These are phyloP conservation scores for Tigriopus japonicus DNA, from an alignment of 1,140 invertebrate genomes.

Conservation along the genomic window DNA sequence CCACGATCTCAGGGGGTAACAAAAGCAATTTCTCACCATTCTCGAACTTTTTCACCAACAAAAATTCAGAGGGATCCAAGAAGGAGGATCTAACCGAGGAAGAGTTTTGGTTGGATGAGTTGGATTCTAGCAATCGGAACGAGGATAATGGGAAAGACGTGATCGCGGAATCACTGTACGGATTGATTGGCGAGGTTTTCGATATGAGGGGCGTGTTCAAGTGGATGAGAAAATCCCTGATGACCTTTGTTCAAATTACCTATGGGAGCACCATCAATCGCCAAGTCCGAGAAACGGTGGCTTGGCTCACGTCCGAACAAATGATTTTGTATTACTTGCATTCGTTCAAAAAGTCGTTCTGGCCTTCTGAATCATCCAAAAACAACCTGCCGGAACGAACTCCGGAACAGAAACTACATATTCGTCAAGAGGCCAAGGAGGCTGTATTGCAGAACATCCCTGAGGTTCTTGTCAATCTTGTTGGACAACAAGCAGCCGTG, in stretches of 20 bases:
- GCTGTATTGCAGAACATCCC: slow-evolving; percentile 50
- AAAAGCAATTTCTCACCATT: slow-evolving; percentile 55
- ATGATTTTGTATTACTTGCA: slow-evolving; percentile 75
- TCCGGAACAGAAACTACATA: background rate
- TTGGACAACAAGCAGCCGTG: slow-evolving; percentile 62
- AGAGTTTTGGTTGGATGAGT: background rate
- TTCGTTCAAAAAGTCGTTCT: slow-evolving; percentile 61
- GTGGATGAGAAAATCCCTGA: slow-evolving; percentile 62
- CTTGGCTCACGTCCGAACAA: slow-evolving; percentile 66
- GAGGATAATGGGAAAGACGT: slow-evolving; percentile 46
- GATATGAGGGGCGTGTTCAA: slow-evolving; percentile 69
- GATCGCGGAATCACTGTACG: slow-evolving; percentile 69
- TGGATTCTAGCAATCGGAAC: background rate
- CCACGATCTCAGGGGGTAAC: slow-evolving; percentile 29
- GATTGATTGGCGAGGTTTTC: slow-evolving; percentile 63
- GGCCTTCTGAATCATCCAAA: slow-evolving; percentile 44
- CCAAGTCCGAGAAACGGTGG: slow-evolving; percentile 47
- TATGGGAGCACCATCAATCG: slow-evolving; percentile 77
- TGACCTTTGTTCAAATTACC: slow-evolving; percentile 76
- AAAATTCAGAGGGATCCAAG: slow-evolving; percentile 26
- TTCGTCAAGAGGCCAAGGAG: slow-evolving; percentile 37
- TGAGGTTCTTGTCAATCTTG: slow-evolving; percentile 56
- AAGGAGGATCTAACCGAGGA: slow-evolving; percentile 23
- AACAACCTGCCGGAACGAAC: background rate
- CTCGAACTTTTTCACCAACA: slow-evolving; percentile 51